Base-by-base conservation (phyloP, 2,113 vertebrate genomes). In the Hiodon alosoides region DNA sequence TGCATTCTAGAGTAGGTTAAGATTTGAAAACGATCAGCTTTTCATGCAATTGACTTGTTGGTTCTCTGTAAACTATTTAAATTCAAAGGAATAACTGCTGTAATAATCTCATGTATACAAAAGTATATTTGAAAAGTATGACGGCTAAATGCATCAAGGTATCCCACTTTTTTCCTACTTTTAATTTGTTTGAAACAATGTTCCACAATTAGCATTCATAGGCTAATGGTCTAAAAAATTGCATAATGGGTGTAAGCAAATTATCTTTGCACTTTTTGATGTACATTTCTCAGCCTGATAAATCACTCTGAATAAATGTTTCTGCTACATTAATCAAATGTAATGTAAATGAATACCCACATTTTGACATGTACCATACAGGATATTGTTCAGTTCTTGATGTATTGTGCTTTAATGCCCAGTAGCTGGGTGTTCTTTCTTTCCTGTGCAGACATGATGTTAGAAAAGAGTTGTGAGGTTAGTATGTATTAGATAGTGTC, bases 381-480 rank as follows among this genome's bases (percentile, higher is more conserved):
- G 50, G 4, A n/a, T 53, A 9, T 54, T 51, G 47, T 51, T 68
- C 47, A 14, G 47, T 67, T 67, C 9, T 48, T 31, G 31, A 10
- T n/a, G 11, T 68, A 13, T 68, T 50, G 47, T 48, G 66, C 14
- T 51, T 68, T 68, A 50, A 68, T 68, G 51, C 66, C 48, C 14
- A 48, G 7, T 68, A n/a, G 50, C 53, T 14, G 4, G 13, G 67
- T 54, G 14, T 69, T 7, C 67, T 17, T n/a, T 8, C 59, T 62
- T 11, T 73, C 58, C 61, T 62, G 60, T 54, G 60, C 60, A 31
- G 71, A 31, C 17, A 71, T 11, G 66, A 66, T 74, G 53, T 57
- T 58, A 47, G 5, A 57, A 48, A 62, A 71, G 31, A 57, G 47
- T 46, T 71, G 47, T 4, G 13, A 13, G 7, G 31, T 31, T 31